Base-by-base conservation (phyloP, 35 echinoderm and acorn worm species). In the Eucidaris tribuloides region DNA sequence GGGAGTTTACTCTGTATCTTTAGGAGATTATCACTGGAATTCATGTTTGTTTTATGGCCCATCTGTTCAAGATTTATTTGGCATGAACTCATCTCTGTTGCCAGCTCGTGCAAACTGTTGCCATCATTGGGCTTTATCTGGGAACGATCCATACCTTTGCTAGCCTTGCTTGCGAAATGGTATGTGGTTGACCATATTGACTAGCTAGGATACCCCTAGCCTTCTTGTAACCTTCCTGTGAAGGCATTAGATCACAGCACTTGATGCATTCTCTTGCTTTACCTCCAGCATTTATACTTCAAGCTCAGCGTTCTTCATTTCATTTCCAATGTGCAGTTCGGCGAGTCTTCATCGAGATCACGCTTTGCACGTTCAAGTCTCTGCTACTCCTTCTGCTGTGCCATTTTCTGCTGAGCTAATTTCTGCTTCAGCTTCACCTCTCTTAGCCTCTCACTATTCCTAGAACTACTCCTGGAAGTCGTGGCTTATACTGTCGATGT, bases 1-100 rank as follows among this genome's bases (percentile, higher is more conserved):
- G 80, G 80, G 24, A 82, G 27, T 34, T 66, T 25, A 33, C 24
- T 23, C 32, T 82, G 80, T 25, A 86, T 45, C 38, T 59, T 86
- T 48, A 86, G 18, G 2, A 86, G 37, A 42, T 54, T 77, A 34
- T 86, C 84, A 20, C 63, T 79, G 7, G 27, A 33, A 49, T 60
- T 78, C 66, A 86, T 86, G 34, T 79, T 65, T 36, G 84, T 46
- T 17, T 65, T 14, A 42, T 86, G 72, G 45, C 71, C 11, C 84
- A 86, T 86, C 36, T 86, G 84, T 3, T 41, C 25, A 32, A 79
- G 50, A 19, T 45, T 58, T 42, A 55, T 86, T 32, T 86, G 84
- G 48, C 48, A 52, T 52, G 48, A 52, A n/a, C 48, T 52, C 48
- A 52, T 52, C 48, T 52, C 48, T 52, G 9, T 52, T 52, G 48